A percentile compares a stretch with the other conserved stretches of the same genome.
Conservation (phyloP, 2,888 invertebrate genomes). For the Drosophila ustulata region DNA sequence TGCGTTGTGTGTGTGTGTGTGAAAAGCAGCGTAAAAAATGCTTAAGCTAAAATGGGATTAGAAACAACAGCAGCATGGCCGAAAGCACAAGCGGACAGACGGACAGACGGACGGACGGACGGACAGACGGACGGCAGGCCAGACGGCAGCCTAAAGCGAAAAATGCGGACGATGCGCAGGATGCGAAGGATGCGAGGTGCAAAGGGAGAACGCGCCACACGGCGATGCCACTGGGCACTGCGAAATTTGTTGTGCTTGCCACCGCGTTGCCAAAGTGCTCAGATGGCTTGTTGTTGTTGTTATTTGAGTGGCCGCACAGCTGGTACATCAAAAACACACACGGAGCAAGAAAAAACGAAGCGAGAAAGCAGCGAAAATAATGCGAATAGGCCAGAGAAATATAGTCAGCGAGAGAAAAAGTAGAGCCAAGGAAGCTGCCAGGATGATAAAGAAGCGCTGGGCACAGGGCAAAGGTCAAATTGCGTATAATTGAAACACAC, state of each 20-base stretch:
- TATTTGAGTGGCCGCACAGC: constrained; percentile 75
- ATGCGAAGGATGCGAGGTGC: constrained; percentile 28
- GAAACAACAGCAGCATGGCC: constrained; percentile 57
- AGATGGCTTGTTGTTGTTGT: constrained; percentile 41
- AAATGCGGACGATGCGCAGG: constrained; percentile 45
- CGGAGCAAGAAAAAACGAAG: constrained; percentile 28
- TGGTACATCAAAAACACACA: constrained; percentile 38
- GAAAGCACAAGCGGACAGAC: constrained; percentile 14
- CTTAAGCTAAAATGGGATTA: constrained; percentile 78
- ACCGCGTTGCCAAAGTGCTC: constrained; percentile 41
- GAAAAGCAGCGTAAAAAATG: constrained; percentile 74
- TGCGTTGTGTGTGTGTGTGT: constrained; percentile 40
- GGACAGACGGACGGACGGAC: constrained; percentile 7
- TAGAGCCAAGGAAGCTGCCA: not conserved
- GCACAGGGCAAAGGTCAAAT: constrained; percentile 10
- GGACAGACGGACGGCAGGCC: constrained; percentile 12
- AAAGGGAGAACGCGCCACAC: constrained; percentile 19
- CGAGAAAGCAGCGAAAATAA: too few species aligned
- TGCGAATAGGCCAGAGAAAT: not conserved
- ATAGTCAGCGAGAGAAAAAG: not conserved
- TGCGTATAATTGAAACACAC: constrained; percentile 39
- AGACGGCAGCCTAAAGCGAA: constrained; percentile 27
- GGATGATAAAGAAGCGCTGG: not conserved
- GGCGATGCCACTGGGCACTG: constrained; percentile 14
- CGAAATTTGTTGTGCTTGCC: constrained; percentile 17